Base-by-base conservation (phyloP, 2,888 invertebrate species). In the Neoaliturus tenellus region DNA sequence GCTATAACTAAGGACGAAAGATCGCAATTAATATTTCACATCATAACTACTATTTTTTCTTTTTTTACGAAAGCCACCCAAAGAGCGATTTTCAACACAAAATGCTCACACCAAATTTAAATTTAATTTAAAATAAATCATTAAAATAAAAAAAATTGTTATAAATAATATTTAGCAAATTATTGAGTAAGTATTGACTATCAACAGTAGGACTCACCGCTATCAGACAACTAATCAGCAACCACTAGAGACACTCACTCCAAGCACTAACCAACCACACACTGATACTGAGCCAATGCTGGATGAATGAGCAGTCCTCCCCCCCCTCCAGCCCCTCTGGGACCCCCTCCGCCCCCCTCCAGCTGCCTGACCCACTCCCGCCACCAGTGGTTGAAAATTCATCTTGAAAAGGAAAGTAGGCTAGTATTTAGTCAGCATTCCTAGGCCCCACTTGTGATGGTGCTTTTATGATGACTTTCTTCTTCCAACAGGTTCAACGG, bases 331-430 rank as follows among this genome's bases (percentile, higher is more conserved):
- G 1, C 12, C 48, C 28, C 51, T 31, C 51, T 17, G 33, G 28
- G 33, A 20, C 23, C 55, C 51, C 20, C 80, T 55, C 25, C 44
- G 20, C 20, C 33, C 28, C 58, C 35, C 80, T 31, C 80, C 48
- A 31, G 20, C 35, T 12, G 20, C n/a, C 71, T 39, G 35, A 39
- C 55, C 55, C 51, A 55, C 55, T 55, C n/a, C 67, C 6, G 41
- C 39, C 62, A 39, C 55, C 62, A 25, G 23, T 41, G 41, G 25
- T 41, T 44, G 48, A 75, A 75, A 75, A 75, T 75, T 75, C 75
- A 75, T 75, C 75, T 75, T 75, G 75, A 75, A 75, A 75, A 75
- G 75, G 75, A 75, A 75, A 75, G 75, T 75, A 75, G 75, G 75
- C 75, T 75, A 75, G 41, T 44, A 41, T 48, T 41, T 75, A 48